Evolutionary conservation across 2,113 vertebrate genomes (phyloP).

Genomic region (Pogonocichla stellata): DNA sequence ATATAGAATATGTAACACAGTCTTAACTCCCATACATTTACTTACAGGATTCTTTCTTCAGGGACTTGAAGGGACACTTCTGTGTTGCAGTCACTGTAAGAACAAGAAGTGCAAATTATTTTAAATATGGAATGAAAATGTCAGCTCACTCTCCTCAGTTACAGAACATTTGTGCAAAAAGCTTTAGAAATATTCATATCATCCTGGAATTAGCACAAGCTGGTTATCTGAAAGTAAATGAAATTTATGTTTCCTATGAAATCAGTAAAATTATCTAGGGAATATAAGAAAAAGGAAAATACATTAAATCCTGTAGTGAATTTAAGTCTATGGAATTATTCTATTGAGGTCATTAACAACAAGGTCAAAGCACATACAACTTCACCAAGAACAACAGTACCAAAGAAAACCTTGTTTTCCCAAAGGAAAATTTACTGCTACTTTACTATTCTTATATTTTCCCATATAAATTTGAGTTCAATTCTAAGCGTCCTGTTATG

Average conservation of each 20-base stretch:
- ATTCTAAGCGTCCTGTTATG: not conserved
- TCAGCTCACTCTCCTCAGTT: not conserved
- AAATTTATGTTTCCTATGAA: slow-evolving; percentile 8
- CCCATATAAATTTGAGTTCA: slow-evolving; percentile 2
- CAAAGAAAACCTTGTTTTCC: slow-evolving; percentile 4
- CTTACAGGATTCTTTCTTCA: not conserved
- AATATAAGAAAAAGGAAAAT: slow-evolving; percentile 23
- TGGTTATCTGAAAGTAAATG: not conserved
- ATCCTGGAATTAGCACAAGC: not conserved
- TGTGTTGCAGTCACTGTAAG: not conserved
- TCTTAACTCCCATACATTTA: not conserved
- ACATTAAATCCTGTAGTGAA: not conserved
- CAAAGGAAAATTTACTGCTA: slow-evolving; percentile 11
- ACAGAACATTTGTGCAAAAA: not conserved
- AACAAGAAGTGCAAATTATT: not conserved
- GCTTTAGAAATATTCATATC: not conserved
- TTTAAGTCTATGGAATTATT: not conserved
- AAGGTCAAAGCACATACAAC: not conserved
- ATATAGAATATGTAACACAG: not conserved
- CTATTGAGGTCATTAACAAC: not conserved
- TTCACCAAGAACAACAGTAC: not conserved
- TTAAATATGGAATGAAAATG: not conserved
- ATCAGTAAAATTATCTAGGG: not conserved
- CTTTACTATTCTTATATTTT: slow-evolving; percentile 3
- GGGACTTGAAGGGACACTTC: not conserved